These are phyloP conservation scores for Scaptomyza montana DNA, from an alignment of 1,140 invertebrate species.

Conservation along the genomic window DNA sequence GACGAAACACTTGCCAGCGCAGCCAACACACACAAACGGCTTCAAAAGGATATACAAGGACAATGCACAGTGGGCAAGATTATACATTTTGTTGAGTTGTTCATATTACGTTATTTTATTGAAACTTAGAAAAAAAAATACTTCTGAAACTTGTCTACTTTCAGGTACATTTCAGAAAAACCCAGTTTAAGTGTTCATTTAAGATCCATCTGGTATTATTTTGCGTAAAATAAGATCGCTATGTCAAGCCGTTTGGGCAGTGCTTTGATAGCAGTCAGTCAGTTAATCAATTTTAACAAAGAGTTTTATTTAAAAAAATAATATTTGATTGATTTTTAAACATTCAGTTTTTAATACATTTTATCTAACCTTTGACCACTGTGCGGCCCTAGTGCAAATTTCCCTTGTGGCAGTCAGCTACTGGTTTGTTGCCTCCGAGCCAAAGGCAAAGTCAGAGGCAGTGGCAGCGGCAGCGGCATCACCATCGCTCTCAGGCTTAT, in stretches of 20 bases:
- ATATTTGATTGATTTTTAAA: not conserved
- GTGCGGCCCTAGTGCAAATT: constrained; percentile 60
- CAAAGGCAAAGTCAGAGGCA: constrained; percentile 5
- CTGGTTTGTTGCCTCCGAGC: not conserved
- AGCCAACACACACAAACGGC: constrained; percentile 37
- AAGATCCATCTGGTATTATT: no score
- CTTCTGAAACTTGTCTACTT: no score
- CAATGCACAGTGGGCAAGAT: constrained; percentile 32
- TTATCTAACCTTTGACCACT: not conserved
- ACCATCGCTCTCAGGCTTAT: constrained; percentile 66
- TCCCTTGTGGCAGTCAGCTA: constrained; percentile 59
- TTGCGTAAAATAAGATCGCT: no score
- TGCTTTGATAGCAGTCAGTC: no score
- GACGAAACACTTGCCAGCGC: constrained; percentile 67
- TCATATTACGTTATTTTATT: no score
- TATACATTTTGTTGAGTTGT: no score
- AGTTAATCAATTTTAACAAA: no score
- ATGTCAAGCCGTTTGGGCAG: no score
- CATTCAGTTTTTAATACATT: not conserved
- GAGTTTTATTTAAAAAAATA: no score
- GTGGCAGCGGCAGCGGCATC: constrained; percentile 12
- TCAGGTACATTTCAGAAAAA: no score
- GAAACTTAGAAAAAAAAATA: no score
- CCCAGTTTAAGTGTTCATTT: no score
- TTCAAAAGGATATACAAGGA: constrained; percentile 58